Percentiles rank a stretch among this genome's conserved stretches.
Evolutionary conservation across 2,888 invertebrate species (phyloP).

Genomic region (Diabrotica balteata): DNA sequence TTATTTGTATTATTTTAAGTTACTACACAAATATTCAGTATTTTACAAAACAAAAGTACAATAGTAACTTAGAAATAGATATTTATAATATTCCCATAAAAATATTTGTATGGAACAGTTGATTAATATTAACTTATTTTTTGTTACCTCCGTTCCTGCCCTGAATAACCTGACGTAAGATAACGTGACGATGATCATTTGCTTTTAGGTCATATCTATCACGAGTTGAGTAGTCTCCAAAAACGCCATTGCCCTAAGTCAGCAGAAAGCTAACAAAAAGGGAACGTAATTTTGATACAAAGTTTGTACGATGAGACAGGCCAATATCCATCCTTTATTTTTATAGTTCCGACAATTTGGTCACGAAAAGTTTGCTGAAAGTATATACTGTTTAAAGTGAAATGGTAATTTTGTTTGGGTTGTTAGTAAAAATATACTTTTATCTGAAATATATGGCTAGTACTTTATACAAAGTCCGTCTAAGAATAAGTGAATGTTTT

Average conservation of each 20-base stretch:
- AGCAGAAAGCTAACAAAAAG: slow-evolving; percentile 11
- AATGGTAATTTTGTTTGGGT: background rate
- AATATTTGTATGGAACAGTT: too few species aligned
- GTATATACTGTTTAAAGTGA: background rate
- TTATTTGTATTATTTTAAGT: too few species aligned
- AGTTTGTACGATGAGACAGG: background rate
- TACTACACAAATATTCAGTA: background rate
- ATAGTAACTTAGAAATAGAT: background rate
- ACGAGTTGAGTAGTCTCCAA: slow-evolving; percentile 2
- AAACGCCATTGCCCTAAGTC: slow-evolving; percentile 2
- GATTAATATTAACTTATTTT: too few species aligned
- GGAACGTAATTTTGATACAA: slow-evolving; percentile 1
- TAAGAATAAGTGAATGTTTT: too few species aligned
- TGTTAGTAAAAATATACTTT: too few species aligned
- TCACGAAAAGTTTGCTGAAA: background rate
- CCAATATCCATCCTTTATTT: slow-evolving; percentile 12
- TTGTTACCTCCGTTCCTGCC: background rate
- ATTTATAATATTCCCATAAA: too few species aligned
- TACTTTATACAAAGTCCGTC: too few species aligned
- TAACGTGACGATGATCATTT: slow-evolving; percentile 2
- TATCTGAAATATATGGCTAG: too few species aligned
- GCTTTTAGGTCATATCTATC: background rate
- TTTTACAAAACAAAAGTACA: background rate
- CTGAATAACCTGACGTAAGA: background rate
- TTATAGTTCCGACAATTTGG: slow-evolving; percentile 2